Evolutionary conservation across 2,113 vertebrate species (phyloP), one percentile per base, ranked within the genome.

Genomic region (Hemicordylus capensis): DNA sequence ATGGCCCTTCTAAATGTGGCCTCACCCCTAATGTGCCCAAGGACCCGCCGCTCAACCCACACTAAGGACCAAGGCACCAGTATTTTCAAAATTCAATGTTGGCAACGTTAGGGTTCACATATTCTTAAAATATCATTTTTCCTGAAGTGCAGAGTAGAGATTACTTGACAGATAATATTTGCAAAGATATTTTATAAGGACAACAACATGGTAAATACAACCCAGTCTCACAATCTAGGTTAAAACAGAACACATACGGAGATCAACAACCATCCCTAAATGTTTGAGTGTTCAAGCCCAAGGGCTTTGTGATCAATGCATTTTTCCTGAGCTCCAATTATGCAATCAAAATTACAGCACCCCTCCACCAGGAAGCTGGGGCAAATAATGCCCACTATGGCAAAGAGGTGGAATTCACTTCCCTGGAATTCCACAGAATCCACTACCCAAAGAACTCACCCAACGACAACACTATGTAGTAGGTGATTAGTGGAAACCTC

Each of bases 321-420:
- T n/a, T n/a, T n/a, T n/a, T n/a, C n/a, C n/a, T n/a, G n/a, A n/a
- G n/a, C n/a, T n/a, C n/a, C n/a, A n/a, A n/a, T n/a, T n/a, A n/a
- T n/a, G n/a, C n/a, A n/a, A n/a, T 0, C 4, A 2, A n/a, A 54
- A 17, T 1, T 31, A 78, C 9, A 3, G 24, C 74, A 51, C 37
- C 70, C n/a, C n/a, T n/a, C 88, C 63, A 59, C 78, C 34, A 22
- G 64, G n/a, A 67, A n/a, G n/a, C n/a, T n/a, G 34, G n/a, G 37
- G 34, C 17, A 67, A 72, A 28, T 20, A 72, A 44, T 28, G 24
- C 42, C 42, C 9, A 14, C 28, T 11, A 14, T 22, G 42, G 56
- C 58, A 44, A 78, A 42, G 44, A n/a, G 59, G 46, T n/a, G 10
- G 31, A 24, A 59, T 69, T 81, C 48, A 37, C 15, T 22, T 2